Evolutionary conservation across 2,113 vertebrate genomes (phyloP), one percentile per base, ranked within the genome.

Genomic region (Etia nguti): DNA sequence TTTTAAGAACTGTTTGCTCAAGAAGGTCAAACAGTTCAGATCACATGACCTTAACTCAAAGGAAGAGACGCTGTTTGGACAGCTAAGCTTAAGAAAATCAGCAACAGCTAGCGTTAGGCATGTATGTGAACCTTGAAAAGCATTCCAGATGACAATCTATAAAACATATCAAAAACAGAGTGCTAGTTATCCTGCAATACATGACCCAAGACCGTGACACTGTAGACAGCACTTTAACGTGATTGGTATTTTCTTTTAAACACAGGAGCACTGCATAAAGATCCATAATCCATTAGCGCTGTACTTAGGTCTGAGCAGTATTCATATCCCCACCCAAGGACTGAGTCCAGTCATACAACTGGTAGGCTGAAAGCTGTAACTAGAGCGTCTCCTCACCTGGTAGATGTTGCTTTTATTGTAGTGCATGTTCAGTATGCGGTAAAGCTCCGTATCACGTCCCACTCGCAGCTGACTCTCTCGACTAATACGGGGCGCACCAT

Each of bases 321-420:
- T 52, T 52, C 26, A 52, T 18, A 75, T 8, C 38, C 5, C 26
- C 56, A 48, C 7, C n/a, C 48, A 79, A 50, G 26, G 68, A 73
- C 77, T 41, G 10, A 34, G 68, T 46, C 68, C 24, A 3, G 70
- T 16, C 6, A 2, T 24, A 52, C 22, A 85, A 41, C 29, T 0
- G 57, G 10, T 5, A 5, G 34, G 8, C 16, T 20, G 57, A 73
- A 59, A 82, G 46, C 46, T 80, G 9, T n/a, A 11, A 34, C 18
- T 31, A 56, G 62, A 65, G 43, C 4, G 12, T 80, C 48, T 46
- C 11, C 94, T 88, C 48, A 97, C 97, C 96, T 97, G 96, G 82
- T 97, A 97, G 86, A 97, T 92, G 68, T 97, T 97, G 75, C 96
- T 96, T 91, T 97, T 97, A 85, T 97, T 97, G 93, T 97, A 97